Conservation (phyloP, 2,113 vertebrate species). For the Illadopsis cleaveri region DNA sequence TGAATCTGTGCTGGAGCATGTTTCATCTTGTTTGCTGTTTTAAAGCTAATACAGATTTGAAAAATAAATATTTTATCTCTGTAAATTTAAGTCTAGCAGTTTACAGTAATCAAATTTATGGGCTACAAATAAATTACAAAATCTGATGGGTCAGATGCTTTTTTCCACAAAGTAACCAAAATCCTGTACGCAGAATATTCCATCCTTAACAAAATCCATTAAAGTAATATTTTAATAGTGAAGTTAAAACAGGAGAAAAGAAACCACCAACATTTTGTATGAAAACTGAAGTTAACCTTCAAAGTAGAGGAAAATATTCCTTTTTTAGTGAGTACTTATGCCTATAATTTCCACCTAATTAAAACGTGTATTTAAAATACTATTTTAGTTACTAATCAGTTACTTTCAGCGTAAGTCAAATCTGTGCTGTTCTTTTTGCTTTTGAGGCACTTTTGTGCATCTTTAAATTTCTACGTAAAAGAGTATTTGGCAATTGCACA, state of each 20-base stretch:
- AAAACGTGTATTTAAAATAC: not conserved
- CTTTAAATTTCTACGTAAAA: not conserved
- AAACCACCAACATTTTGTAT: rapidly evolving
- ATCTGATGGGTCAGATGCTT: not conserved
- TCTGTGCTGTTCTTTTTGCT: not conserved
- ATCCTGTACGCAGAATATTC: not conserved
- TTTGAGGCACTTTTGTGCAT: not conserved
- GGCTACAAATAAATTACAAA: not conserved
- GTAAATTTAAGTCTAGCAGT: not conserved
- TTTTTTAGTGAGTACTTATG: not conserved
- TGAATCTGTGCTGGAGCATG: not conserved
- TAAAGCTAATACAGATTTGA: not conserved
- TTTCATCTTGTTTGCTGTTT: not conserved
- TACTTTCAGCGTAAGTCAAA: not conserved
- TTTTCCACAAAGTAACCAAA: not conserved
- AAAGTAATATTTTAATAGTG: not conserved
- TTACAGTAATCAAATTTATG: not conserved
- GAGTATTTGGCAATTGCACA: not conserved
- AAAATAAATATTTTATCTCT: not conserved
- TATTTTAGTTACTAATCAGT: not conserved
- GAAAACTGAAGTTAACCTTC: not conserved
- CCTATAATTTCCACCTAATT: not conserved
- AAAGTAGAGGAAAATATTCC: not conserved
- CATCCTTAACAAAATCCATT: not conserved
- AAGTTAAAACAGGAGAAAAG: not conserved